phyloP scores from a whole-genome alignment of 2,113 vertebrate genomes.

The Empidonax traillii region DNA sequence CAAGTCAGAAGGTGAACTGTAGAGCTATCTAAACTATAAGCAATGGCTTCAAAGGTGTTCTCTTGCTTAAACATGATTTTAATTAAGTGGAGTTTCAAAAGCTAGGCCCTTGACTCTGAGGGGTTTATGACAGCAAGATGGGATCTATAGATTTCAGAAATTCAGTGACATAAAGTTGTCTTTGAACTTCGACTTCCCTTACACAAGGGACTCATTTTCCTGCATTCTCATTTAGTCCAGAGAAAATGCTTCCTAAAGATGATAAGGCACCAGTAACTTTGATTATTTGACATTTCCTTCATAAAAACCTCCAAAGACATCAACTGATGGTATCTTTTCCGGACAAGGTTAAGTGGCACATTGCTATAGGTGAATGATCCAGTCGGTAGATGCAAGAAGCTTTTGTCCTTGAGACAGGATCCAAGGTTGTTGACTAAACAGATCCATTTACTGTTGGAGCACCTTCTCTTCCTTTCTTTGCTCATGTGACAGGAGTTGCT shows the following conservation, averaged over 20 bases:
- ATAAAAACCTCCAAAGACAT: background rate
- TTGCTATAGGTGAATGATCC: background rate
- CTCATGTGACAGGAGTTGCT: background rate
- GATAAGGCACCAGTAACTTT: background rate
- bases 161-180: background rate
- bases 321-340: background rate
- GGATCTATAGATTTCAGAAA: background rate
- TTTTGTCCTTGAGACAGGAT: background rate
- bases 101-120: background rate
- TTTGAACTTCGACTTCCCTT: background rate
- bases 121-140: background rate
- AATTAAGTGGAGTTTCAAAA: background rate
- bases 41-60: background rate
- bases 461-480: background rate
- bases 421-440: background rate
- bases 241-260: background rate
- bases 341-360: background rate
- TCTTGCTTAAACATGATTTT: background rate
- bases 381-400: background rate
- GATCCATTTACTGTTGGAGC: background rate
- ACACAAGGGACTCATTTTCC: background rate
- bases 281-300: background rate
- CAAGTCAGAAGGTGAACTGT: background rate
- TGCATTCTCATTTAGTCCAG: background rate
- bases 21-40: background rate